Evolutionary conservation across 2,113 vertebrate species (phyloP), one percentile per base, ranked within the genome.

Genomic region (Galemys pyrenaicus): DNA sequence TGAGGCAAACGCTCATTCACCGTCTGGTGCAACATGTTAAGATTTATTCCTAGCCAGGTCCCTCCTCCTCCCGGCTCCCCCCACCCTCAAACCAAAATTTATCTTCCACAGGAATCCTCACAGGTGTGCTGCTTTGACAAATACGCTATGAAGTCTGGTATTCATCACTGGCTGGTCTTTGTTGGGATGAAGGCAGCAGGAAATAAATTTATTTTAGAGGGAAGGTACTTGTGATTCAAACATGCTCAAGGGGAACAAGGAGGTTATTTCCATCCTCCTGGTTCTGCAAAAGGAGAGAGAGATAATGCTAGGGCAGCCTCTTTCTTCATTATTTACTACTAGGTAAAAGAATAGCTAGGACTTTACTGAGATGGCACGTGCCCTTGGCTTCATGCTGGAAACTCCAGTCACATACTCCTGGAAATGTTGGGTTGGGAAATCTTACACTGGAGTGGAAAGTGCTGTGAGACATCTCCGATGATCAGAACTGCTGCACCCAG

Each of bases 191-290:
- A 98, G 98, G 98, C 97, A 98, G 98, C 98, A 98, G 98, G 98
- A 98, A 99, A 99, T 99, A 99, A 98, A 99, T 99, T 99, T 99
- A 98, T 99, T 98, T 99, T 98, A 98, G 98, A 98, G 97, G 98
- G 97, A 97, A 98, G 97, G 98, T 98, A 97, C 98, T 98, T 96
- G 97, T 94, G 98, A 97, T 98, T 98, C 98, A 98, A 62, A 96
- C 97, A 98, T 82, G 98, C 98, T 99, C 98, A 94, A 96, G 97
- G 98, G 96, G 97, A 97, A 65, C 84, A 44, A 71, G 8, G 77
- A 98, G 98, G 97, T 98, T 98, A 95, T 96, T 96, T 88, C 85
- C 68, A 95, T 94, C 96, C 94, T 97, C 95, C 96, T 84, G 89
- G 91, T 91, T 96, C 94, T 93, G 92, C 92, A 91, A 94, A 89